Base-by-base conservation (phyloP, 2,113 vertebrate species). In the Phycodurus eques region DNA sequence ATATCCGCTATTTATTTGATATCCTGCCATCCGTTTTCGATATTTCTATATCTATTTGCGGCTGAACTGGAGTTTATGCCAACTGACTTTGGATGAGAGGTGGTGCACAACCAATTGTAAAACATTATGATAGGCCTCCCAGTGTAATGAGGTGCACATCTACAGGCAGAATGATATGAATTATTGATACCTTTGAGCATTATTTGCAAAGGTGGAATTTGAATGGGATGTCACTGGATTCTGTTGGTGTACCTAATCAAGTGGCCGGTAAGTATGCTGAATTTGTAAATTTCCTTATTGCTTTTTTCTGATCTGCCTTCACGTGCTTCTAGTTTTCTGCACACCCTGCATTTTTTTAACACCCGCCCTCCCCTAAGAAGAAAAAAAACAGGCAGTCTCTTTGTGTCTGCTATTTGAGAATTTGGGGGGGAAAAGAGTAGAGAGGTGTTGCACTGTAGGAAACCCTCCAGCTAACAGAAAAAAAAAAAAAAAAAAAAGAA, bases 331-430 rank as follows among this genome's bases (percentile, higher is more conserved):
- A 35, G 33, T 61, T 61, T 61, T 59, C 56, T 61, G 59, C 44
- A 15, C 22, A 49, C 22, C 43, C 43, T 66, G 43, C 63, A 44
- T 44, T 46, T 66, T 64, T 60, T 14, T 12, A 27, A 59, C 27
- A 59, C 9, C 57, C 59, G 6, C 59, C 59, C 15, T 22, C 63
- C 43, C 63, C 13, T 11, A 62, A 44, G 15, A 31, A 66, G 14
- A 27, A 27, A 44, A 66, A 46, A 66, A 47, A 27, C 43, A 47
- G 44, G 22, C 64, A 31, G 64, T 47, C 64, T 66, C 64, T 66
- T 66, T 66, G 64, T 66, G 44, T 66, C 64, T 66, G 64, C 64
- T 47, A 66, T 66, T 46, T 66, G 64, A 66, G 64, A 47, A 66
- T 66, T 47, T 22, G 33, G 5, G 2, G 20, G 13, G 12, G 12